phyloP scores from a whole-genome alignment of 53 echinoderm and acorn worm genomes.

The Actinopyga echinites region DNA sequence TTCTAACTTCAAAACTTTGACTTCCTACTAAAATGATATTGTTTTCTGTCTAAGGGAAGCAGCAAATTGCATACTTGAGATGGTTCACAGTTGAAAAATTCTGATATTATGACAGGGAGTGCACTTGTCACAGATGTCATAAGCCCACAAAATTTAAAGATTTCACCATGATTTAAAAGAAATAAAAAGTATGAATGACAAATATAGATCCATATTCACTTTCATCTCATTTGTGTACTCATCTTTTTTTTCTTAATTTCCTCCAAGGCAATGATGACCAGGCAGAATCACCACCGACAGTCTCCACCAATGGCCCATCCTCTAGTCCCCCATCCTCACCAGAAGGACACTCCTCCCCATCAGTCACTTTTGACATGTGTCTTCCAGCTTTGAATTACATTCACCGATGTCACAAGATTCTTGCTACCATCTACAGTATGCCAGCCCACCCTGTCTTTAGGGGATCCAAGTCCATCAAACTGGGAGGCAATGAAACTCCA shows the following conservation, averaged over 20 bases:
- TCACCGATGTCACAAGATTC: conserved; percentile 97
- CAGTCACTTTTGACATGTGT: conserved; percentile 77
- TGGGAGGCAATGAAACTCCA: conserved; percentile 54
- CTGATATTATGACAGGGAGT: too few species aligned
- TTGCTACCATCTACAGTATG: conserved; percentile 92
- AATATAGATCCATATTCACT: neutral
- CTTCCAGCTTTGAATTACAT: conserved; percentile 92
- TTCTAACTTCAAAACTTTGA: too few species aligned
- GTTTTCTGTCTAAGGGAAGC: too few species aligned
- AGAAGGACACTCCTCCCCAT: conserved; percentile 18
- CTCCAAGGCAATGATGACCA: conserved; percentile 50
- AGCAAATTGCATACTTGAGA: too few species aligned
- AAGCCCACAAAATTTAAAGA: too few species aligned
- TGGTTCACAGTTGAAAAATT: too few species aligned
- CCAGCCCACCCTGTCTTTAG: conserved; percentile 85
- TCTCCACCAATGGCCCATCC: conserved; percentile 58
- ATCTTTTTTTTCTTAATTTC: neutral
- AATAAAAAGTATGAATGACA: too few species aligned
- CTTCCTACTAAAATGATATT: too few species aligned
- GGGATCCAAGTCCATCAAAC: conserved; percentile 89
- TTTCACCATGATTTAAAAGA: too few species aligned
- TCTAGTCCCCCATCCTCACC: conserved; percentile 34
- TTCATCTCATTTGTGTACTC: neutral
- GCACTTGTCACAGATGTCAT: too few species aligned
- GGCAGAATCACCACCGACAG: conserved; percentile 51